Evolutionary conservation across 2,113 vertebrate genomes (phyloP).

Genomic region (Porphyrio hochstetteri): DNA sequence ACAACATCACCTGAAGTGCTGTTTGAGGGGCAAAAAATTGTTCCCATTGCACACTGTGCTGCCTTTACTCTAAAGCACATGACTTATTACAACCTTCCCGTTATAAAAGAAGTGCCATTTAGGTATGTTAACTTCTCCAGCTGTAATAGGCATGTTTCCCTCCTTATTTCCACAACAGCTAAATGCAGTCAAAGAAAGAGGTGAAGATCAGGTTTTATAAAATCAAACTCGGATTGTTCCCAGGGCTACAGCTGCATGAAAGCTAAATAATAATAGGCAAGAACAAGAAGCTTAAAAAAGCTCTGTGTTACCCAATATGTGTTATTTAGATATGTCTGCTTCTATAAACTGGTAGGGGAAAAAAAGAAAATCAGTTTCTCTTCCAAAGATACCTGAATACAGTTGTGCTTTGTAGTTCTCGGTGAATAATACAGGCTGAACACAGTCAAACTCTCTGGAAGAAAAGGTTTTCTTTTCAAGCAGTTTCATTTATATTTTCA

Average conservation of each 20-base stretch:
- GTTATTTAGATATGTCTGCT: constrained; percentile 26
- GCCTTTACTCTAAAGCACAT: constrained; percentile 79
- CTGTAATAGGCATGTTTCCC: constrained; percentile 42
- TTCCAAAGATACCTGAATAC: background rate
- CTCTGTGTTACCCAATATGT: background rate
- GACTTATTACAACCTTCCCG: constrained; percentile 78
- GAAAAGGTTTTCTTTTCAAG: background rate
- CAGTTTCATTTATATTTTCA: background rate
- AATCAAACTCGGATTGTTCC: constrained; percentile 50
- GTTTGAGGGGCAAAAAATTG: constrained; percentile 95
- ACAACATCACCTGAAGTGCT: constrained; percentile 91
- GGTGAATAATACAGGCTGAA: background rate
- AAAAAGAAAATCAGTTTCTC: background rate
- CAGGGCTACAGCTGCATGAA: background rate
- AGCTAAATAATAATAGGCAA: constrained; percentile 27
- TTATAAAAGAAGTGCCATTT: constrained; percentile 88
- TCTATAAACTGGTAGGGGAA: background rate
- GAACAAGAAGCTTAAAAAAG: constrained; percentile 14
- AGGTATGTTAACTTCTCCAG: constrained; percentile 88
- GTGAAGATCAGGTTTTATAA: constrained; percentile 67
- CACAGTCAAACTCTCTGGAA: background rate
- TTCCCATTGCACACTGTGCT: constrained; percentile 89
- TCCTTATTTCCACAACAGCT: constrained; percentile 36
- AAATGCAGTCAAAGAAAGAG: constrained; percentile 61
- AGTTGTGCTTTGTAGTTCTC: background rate